These are phyloP conservation scores for Hybognathus amarus DNA, from an alignment of 2,797 vertebrate species.

Conservation along the genomic window DNA sequence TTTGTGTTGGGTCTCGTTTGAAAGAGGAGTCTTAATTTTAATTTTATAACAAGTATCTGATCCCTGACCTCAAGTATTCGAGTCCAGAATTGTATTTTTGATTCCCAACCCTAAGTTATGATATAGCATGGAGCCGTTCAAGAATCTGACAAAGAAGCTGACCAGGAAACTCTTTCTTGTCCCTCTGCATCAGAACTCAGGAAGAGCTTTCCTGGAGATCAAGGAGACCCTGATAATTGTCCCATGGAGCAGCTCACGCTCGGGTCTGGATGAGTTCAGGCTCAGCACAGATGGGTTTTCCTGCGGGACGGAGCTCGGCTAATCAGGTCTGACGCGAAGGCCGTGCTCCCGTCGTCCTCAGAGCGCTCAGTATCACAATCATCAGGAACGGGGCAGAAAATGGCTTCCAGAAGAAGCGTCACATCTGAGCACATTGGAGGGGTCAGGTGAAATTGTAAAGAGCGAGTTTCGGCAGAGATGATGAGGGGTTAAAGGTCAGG, in stretches of 20 bases:
- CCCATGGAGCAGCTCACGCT: conserved; percentile 30
- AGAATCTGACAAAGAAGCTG: conserved; percentile 26
- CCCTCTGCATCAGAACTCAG: conserved; percentile 3
- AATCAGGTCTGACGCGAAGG: conserved; percentile 80
- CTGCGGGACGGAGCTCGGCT: conserved; percentile 60
- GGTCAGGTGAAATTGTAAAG: conserved; percentile 74
- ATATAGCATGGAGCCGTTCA: conserved; percentile 42
- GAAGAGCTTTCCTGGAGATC: conserved; percentile 54
- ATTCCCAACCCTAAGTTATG: not conserved
- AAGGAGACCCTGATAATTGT: conserved; percentile 23
- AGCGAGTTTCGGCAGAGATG: conserved; percentile 51
- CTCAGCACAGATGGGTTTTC: conserved; percentile 61
- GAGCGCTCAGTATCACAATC: conserved; percentile 65
- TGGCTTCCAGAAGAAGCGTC: conserved; percentile 81
- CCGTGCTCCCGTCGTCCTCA: conserved; percentile 70
- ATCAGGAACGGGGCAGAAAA: conserved; percentile 74
- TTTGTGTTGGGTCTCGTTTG: not conserved
- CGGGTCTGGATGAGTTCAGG: conserved; percentile 55
- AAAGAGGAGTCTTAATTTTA: too few species aligned
- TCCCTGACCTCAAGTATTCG: too few species aligned
- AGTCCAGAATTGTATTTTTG: too few species aligned
- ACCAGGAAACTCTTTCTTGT: conserved; percentile 18
- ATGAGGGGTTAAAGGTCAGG: conserved; percentile 64
- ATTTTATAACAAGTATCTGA: too few species aligned
- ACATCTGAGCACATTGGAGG: conserved; percentile 68